phyloP scores from a whole-genome alignment of 2,797 vertebrate species.

The Oreochromis mossambicus region DNA sequence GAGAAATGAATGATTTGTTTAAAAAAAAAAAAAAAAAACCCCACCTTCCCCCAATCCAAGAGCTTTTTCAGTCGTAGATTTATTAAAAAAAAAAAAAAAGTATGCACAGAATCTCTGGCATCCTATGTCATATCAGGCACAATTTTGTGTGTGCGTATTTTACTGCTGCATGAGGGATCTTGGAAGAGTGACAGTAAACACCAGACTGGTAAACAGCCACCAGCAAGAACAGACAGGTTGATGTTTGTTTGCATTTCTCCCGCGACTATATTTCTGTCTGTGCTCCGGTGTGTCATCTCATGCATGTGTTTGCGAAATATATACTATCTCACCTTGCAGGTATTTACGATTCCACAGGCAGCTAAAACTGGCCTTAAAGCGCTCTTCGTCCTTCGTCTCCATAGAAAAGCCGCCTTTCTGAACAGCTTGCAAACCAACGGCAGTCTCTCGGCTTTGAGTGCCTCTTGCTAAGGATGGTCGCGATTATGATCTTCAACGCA shows the following conservation, averaged over 20 bases:
- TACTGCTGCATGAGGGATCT: slow-evolving; percentile 10
- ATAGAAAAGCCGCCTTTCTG: not conserved
- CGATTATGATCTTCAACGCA: not conserved
- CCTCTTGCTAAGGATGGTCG: not conserved
- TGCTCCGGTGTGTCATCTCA: not conserved
- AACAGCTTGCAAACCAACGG: not conserved
- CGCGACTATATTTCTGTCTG: slow-evolving; percentile 22
- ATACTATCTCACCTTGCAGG: not conserved
- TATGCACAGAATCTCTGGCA: not conserved
- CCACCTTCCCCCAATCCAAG: not conserved
- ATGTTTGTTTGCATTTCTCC: slow-evolving; percentile 64
- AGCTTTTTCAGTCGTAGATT: not conserved
- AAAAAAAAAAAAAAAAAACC: not conserved
- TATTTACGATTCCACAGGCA: slow-evolving; percentile 22
- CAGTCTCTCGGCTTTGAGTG: not conserved
- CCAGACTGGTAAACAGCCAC: slow-evolving; percentile 62
- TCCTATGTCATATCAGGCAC: not conserved
- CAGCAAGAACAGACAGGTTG: slow-evolving; percentile 71
- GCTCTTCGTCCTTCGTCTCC: not conserved
- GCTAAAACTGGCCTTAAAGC: not conserved
- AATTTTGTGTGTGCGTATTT: slow-evolving; percentile 1
- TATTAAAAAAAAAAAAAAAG: not conserved
- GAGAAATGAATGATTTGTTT: not conserved
- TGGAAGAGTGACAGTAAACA: slow-evolving; percentile 55
- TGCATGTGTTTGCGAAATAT: not conserved